These are phyloP conservation scores for Halcyon senegalensis DNA, from an alignment of 2,113 vertebrate species.

Conservation along the genomic window DNA sequence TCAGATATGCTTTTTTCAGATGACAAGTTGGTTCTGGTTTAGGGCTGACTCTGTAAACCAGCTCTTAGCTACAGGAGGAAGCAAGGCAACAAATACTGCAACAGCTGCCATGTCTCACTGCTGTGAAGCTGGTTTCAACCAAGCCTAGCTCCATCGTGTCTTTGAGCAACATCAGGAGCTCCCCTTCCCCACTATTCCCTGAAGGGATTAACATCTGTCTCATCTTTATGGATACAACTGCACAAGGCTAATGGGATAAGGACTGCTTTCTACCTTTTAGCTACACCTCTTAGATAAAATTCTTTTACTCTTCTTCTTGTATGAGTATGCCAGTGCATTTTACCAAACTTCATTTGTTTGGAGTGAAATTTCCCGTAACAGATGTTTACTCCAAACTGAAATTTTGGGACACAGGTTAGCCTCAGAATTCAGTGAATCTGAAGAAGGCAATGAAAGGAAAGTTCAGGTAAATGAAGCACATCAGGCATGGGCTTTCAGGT, in stretches of 20 bases:
- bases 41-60: not conserved
- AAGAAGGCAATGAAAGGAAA: not conserved
- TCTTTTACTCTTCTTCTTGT: not conserved
- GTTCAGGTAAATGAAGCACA: not conserved
- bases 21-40: not conserved
- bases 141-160: fast-evolving
- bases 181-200: not conserved
- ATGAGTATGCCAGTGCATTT: not conserved
- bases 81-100: not conserved
- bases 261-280: not conserved
- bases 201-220: not conserved
- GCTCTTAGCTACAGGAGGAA: not conserved
- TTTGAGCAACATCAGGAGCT: not conserved
- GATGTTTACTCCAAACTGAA: not conserved
- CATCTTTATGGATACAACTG: fast-evolving
- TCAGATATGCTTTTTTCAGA: not conserved
- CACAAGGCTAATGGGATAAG: not conserved
- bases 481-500: not conserved
- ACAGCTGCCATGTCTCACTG: not conserved
- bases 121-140: fast-evolving
- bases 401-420: not conserved
- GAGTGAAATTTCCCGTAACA: not conserved
- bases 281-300: not conserved
- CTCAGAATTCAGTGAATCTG: not conserved
- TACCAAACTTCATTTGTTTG: not conserved